These are phyloP conservation scores for Strigops habroptila DNA, from an alignment of 2,113 vertebrate genomes.

Conservation along the genomic window DNA sequence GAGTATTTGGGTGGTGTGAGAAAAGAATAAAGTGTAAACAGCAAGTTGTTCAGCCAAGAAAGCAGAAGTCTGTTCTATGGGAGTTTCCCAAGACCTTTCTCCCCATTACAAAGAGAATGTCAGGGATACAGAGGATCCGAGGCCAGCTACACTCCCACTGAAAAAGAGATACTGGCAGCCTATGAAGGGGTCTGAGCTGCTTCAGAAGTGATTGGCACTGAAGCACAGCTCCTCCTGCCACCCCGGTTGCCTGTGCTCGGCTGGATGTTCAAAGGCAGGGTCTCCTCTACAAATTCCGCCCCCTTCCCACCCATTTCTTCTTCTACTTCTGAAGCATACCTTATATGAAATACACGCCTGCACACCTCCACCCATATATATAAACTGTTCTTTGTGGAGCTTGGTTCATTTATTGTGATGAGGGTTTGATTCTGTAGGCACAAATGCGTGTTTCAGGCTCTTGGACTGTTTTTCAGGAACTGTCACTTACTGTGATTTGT, in stretches of 20 bases:
- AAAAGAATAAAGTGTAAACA: neutral
- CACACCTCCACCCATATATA: too few relatives aligned
- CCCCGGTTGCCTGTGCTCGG: too few relatives aligned
- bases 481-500: neutral
- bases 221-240: too few relatives aligned
- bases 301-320: accelerated
- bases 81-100: neutral
- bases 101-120: neutral
- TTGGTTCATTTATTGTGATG: neutral
- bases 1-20: neutral
- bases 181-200: neutral
- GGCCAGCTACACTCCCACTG: neutral
- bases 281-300: too few relatives aligned
- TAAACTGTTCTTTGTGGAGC: neutral
- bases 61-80: neutral
- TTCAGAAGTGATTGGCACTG: neutral
- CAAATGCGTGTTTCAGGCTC: neutral
- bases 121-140: neutral
- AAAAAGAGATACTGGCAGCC: neutral
- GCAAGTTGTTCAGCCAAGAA: neutral
- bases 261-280: too few relatives aligned
- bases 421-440: neutral
- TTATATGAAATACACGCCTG: neutral
- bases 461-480: neutral
- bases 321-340: neutral